Percentiles rank a stretch among this genome's conserved stretches.
Conservation (phyloP, 1,140 invertebrate species). For the Uloborus diversus region DNA sequence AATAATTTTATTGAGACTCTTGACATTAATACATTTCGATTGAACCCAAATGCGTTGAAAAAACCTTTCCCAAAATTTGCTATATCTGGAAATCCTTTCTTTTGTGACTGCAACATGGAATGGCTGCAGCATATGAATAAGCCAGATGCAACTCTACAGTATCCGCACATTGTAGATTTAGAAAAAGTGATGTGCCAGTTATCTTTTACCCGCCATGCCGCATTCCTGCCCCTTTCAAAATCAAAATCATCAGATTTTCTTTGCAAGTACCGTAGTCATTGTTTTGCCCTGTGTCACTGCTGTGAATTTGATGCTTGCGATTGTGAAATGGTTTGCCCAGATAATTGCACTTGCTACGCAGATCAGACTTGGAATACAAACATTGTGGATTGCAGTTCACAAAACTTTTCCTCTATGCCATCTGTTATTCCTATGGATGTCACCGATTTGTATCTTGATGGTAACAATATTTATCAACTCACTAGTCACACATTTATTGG, state of each 20-base stretch:
- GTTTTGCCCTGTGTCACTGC: slow-evolving; percentile 91
- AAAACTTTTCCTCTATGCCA: slow-evolving; percentile 72
- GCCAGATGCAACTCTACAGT: slow-evolving; percentile 74
- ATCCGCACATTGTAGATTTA: slow-evolving; percentile 86
- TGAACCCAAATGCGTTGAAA: slow-evolving; percentile 65
- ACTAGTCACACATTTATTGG: slow-evolving; percentile 92
- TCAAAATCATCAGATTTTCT: slow-evolving; percentile 84
- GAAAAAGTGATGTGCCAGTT: slow-evolving; percentile 81
- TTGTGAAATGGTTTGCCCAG: slow-evolving; percentile 93
- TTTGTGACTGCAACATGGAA: slow-evolving; percentile 92
- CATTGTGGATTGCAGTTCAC: slow-evolving; percentile 84
- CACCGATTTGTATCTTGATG: slow-evolving; percentile 89
- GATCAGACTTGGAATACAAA: slow-evolving; percentile 92
- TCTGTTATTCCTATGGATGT: slow-evolving; percentile 91
- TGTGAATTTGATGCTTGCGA: slow-evolving; percentile 95
- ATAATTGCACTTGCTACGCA: slow-evolving; percentile 86
- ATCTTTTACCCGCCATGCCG: slow-evolving; percentile 49
- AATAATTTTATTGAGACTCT: slow-evolving; percentile 84
- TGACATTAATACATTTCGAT: slow-evolving; percentile 79
- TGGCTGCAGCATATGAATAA: slow-evolving; percentile 84
- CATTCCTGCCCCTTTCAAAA: slow-evolving; percentile 69
- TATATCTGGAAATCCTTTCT: slow-evolving; percentile 86
- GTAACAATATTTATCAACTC: slow-evolving; percentile 83
- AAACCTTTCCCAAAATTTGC: slow-evolving; percentile 82
- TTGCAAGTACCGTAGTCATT: slow-evolving; percentile 90